Conservation (phyloP, 2,797 vertebrate species). For the Mergus octosetaceus region DNA sequence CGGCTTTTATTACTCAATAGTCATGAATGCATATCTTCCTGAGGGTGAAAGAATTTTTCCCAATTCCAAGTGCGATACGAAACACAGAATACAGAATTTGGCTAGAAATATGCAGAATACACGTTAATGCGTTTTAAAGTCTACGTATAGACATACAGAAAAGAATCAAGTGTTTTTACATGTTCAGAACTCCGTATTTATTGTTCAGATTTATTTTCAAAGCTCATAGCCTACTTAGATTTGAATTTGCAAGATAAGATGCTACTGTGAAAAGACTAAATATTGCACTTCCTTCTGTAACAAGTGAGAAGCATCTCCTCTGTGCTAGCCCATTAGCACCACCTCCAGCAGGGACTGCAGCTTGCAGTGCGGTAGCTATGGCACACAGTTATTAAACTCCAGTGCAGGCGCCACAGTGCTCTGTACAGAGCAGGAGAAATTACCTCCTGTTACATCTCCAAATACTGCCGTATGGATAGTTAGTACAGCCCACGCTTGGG, state of each 20-base stretch:
- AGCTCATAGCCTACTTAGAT: neutral
- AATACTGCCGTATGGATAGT: neutral
- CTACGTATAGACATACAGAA: neutral
- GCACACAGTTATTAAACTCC: neutral
- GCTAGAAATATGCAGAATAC: neutral
- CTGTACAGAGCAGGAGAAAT: neutral
- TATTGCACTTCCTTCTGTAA: neutral
- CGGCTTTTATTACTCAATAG: neutral
- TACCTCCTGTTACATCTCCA: neutral
- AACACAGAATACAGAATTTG: neutral
- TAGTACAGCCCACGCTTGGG: neutral
- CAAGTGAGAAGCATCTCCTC: constrained; percentile 1
- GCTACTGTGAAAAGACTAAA: constrained; percentile 31
- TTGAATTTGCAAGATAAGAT: constrained; percentile 9
- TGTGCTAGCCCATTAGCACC: neutral
- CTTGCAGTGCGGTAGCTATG: neutral
- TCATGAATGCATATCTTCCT: neutral
- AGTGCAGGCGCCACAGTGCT: neutral
- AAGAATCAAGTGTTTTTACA: neutral
- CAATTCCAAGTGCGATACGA: neutral
- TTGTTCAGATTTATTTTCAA: neutral
- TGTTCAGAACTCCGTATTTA: neutral
- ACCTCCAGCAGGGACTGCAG: neutral
- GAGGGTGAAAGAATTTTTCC: neutral
- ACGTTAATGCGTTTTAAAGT: neutral